These are phyloP conservation scores for Episyrphus balteatus DNA, from an alignment of 1,140 invertebrate genomes.

Conservation along the genomic window DNA sequence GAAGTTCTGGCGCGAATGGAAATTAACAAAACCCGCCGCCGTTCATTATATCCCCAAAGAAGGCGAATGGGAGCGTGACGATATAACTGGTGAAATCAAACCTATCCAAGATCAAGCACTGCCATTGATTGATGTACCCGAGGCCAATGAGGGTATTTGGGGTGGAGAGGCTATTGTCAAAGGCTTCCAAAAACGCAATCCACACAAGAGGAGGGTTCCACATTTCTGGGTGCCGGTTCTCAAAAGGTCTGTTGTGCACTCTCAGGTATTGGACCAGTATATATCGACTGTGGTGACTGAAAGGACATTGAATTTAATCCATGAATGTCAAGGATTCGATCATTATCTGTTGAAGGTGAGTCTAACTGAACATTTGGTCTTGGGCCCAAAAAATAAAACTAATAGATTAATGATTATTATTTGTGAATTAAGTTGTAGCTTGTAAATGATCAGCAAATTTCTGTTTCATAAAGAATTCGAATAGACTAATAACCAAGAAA, in stretches of 20 bases:
- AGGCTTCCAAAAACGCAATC: slow-evolving; percentile 66
- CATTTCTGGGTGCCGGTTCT: slow-evolving; percentile 81
- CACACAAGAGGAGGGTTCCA: slow-evolving; percentile 50
- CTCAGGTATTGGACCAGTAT: slow-evolving; percentile 83
- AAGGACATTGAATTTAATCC: slow-evolving; percentile 70
- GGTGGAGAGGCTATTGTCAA: slow-evolving; percentile 91
- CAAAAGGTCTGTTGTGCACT: slow-evolving; percentile 72
- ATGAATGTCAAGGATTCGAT: slow-evolving; percentile 88
- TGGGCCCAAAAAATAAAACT: too few species aligned
- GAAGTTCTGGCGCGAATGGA: slow-evolving; percentile 81
- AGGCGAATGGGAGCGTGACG: slow-evolving; percentile 61
- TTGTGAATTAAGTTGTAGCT: too few species aligned
- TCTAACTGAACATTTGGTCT: slow-evolving; percentile 2
- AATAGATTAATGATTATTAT: too few species aligned
- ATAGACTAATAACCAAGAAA: too few species aligned
- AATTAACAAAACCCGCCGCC: slow-evolving; percentile 55
- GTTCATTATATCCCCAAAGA: slow-evolving; percentile 76
- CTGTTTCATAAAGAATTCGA: too few species aligned
- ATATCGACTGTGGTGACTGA: slow-evolving; percentile 71
- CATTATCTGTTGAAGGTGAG: slow-evolving; percentile 79
- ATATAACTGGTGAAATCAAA: slow-evolving; percentile 55
- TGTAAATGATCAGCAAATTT: too few species aligned
- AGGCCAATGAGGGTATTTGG: slow-evolving; percentile 82
- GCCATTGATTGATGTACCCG: slow-evolving; percentile 62
- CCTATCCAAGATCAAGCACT: slow-evolving; percentile 70